phyloP scores from a whole-genome alignment of 2,113 vertebrate genomes.

The Tiliqua scincoides region DNA sequence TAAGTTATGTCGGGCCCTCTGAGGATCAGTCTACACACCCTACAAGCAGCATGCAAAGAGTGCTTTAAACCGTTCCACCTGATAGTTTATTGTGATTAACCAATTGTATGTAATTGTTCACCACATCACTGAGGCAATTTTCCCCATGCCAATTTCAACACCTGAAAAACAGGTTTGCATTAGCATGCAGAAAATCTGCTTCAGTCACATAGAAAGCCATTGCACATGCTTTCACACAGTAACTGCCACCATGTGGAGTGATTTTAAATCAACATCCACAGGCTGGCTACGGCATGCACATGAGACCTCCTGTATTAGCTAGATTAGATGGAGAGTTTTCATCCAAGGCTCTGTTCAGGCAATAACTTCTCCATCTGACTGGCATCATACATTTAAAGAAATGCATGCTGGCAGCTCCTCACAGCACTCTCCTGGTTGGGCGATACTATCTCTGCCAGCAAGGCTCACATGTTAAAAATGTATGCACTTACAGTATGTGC shows the following conservation, averaged over 20 bases:
- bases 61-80: background rate
- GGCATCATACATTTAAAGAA: too few relatives aligned
- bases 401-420: too few relatives aligned
- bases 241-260: background rate
- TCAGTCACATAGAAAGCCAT: background rate
- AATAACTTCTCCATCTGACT: too few relatives aligned
- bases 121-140: too few relatives aligned
- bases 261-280: background rate
- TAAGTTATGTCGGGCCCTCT: background rate
- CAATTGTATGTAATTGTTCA: background rate
- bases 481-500: too few relatives aligned
- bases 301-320: background rate
- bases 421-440: too few relatives aligned
- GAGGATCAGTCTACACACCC: too few relatives aligned
- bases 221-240: background rate
- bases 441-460: too few relatives aligned
- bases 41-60: background rate
- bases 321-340: background rate
- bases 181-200: background rate
- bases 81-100: background rate
- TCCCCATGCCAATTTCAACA: background rate
- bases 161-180: background rate
- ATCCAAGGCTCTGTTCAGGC: background rate
- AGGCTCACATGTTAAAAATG: too few relatives aligned
- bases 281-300: too few relatives aligned